Percentiles rank a stretch among this genome's conserved stretches.
Evolutionary conservation across 2,797 vertebrate genomes (phyloP).

Genomic region (Cyclopterus lumpus): DNA sequence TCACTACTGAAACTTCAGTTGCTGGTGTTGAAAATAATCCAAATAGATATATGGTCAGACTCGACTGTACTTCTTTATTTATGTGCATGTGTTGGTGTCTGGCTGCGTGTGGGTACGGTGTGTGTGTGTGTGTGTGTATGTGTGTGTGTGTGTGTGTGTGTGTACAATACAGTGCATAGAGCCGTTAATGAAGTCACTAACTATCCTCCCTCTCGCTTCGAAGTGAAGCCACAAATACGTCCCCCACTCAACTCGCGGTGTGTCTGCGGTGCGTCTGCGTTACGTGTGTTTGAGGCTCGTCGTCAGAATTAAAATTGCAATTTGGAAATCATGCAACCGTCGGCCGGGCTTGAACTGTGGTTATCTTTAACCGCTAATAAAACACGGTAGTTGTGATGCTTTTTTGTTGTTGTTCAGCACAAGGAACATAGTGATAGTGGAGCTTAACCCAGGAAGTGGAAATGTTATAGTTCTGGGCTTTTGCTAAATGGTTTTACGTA

Average conservation of each 20-base stretch:
- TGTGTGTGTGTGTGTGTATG: neutral
- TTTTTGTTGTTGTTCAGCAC: slow-evolving; percentile 3
- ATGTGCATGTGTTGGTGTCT: neutral
- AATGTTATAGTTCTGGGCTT: slow-evolving; percentile 20
- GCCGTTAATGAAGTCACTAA: slow-evolving; percentile 23
- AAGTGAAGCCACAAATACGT: slow-evolving; percentile 15
- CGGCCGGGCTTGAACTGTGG: slow-evolving; percentile 6
- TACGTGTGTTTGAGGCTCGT: slow-evolving; percentile 31
- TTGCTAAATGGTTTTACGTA: slow-evolving; percentile 24
- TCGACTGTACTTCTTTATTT: neutral
- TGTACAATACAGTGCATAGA: neutral
- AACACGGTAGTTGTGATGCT: slow-evolving; percentile 6
- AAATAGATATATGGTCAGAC: neutral
- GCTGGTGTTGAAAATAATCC: neutral
- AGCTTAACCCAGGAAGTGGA: slow-evolving; percentile 27
- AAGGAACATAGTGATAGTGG: neutral
- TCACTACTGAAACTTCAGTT: neutral
- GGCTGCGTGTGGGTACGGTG: neutral
- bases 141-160: neutral
- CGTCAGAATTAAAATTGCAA: slow-evolving; percentile 38
- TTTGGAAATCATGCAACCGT: slow-evolving; percentile 32
- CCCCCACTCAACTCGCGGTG: slow-evolving; percentile 1
- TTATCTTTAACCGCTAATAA: slow-evolving; percentile 44
- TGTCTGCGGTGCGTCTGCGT: neutral
- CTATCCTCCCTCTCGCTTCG: neutral